Base-by-base conservation (phyloP, 2,888 invertebrate genomes). In the Ceraclea dissimilis region DNA sequence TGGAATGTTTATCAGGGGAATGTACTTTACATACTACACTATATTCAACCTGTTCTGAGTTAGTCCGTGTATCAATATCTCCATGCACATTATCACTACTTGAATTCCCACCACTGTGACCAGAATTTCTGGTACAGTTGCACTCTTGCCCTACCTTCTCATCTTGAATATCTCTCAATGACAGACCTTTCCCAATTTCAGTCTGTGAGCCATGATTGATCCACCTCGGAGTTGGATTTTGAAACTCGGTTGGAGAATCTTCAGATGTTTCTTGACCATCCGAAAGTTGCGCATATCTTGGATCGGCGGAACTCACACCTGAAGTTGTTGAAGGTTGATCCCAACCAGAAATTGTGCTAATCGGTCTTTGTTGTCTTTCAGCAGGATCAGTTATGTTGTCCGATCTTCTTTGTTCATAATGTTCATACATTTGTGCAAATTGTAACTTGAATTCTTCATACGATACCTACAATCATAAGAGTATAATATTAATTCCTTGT, bases 391-490 rank as follows among this genome's bases (percentile, higher is more conserved):
- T 93, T 65, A 96, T 92, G 71, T 95, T 93, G 72, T 96, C 95
- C 0, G 93, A 90, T 55, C 95, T 82, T 64, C 95, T 90, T 54
- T 93, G 84, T 68, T 96, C 95, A 69, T 96, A 97, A 69, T 93
- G 93, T 68, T 93, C 93, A 70, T 94, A 94, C 93, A 96, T 94
- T 76, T 95, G 93, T 31, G 95, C 93, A 74, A 97, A 96, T 72
- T 97, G 96, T 5, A 95, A 82, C 68, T 94, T 93, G 73, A 97
- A 98, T 72, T 98, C 97, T 76, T 98, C 97, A 71, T 96, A 96
- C 0, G 97, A 95, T 8, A 98, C 92, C 92, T 92, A 67, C 6
- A 71, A 69, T 51, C 33, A 44, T 6, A 46, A 49, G 43, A 49
- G 16, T 13, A 10, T 17, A 58, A 19, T 8, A 26, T 26, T 26